Percentiles rank a stretch among this genome's conserved stretches.
Conservation (phyloP, 1,140 invertebrate species). For the Sesamia nonagrioides region DNA sequence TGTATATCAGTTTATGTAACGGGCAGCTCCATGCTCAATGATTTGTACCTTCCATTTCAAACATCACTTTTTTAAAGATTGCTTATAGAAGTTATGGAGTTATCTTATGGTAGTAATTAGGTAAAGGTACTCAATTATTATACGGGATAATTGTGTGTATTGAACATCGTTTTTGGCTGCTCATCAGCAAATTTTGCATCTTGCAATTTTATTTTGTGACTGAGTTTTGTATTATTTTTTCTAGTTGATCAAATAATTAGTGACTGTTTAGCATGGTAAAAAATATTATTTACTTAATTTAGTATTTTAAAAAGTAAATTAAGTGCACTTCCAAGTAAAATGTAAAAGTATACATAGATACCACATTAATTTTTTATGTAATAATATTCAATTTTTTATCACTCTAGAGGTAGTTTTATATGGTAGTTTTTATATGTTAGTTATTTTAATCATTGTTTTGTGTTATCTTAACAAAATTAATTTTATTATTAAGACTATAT, state of each 20-base stretch:
- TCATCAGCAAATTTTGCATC: not conserved
- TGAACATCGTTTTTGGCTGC: not conserved
- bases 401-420: slow-evolving; percentile 1
- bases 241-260: not conserved
- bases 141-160: not conserved
- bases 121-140: not conserved
- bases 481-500: not conserved
- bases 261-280: not conserved
- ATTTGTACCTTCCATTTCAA: not conserved
- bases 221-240: slow-evolving; percentile 7
- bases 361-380: not conserved
- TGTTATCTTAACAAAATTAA: not conserved
- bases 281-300: slow-evolving; percentile 27
- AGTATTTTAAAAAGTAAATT: not conserved
- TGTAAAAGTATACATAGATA: not conserved
- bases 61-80: not conserved
- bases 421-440: not conserved
- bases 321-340: not conserved
- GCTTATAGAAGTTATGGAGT: not conserved
- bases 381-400: slow-evolving; percentile 14
- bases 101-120: not conserved
- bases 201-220: slow-evolving; percentile 21
- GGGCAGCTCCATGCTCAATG: not conserved
- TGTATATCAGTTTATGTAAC: not conserved
- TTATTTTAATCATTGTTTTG: not conserved